Evolutionary conservation across 2,888 invertebrate species (phyloP), one percentile per base, ranked within the genome.

Genomic region (Drosophila mettleri): DNA sequence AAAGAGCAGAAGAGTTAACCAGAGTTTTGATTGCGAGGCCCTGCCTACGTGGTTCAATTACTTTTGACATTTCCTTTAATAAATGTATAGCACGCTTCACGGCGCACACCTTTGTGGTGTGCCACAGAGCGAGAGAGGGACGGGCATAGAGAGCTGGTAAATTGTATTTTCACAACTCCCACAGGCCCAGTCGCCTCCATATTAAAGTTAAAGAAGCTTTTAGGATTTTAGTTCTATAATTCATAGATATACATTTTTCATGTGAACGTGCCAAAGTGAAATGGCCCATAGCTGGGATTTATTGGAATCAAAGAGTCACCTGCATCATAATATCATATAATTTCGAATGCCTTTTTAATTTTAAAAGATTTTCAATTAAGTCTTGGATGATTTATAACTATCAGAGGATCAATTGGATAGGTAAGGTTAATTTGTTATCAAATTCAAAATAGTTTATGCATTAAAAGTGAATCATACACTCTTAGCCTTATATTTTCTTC

Each of bases 11-110:
- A 76, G 82, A 79, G 83, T 87, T 81, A 76, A 72, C 67, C 52
- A 70, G 45, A 34, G 46, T 55, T 51, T 41, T 29, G 24, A 29
- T 43, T 14, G 24, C 33, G 39, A 20, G n/a, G 24, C 41, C 20
- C 41, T 36, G 59, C 49, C 75, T 85, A 87, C 88, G 86, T 85
- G 84, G 67, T 75, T 75, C 84, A 82, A 84, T 84, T 84, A 87
- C 69, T 72, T 85, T 77, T 77, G 81, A 84, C 85, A 84, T 84
- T 78, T 80, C 68, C 49, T 71, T 84, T 78, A 78, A 84, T 71
- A 87, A 77, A 85, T 87, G 74, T 73, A 45, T 18, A 62, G 58
- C 66, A 65, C 55, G 78, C 66, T 59, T 63, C 66, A 66, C 20
- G 55, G 51, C 41, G 53, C 64, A 46, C 41, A 61, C 29, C 34